Percentiles rank a stretch among this genome's conserved stretches.
These are phyloP conservation scores for Callipepla squamata DNA, from an alignment of 2,113 vertebrate species.

Conservation along the genomic window DNA sequence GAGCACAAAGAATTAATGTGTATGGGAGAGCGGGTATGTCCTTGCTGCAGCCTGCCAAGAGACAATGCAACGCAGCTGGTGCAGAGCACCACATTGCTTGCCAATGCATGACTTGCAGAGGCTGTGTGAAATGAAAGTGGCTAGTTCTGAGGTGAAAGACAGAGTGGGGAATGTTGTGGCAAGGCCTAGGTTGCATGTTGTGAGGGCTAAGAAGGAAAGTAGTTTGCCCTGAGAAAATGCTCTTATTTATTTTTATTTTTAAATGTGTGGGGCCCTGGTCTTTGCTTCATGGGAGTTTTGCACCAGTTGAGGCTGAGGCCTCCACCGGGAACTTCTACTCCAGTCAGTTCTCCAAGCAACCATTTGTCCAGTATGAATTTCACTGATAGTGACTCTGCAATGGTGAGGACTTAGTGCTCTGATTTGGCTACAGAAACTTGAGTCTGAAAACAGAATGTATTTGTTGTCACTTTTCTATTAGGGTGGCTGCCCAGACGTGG, in stretches of 20 bases:
- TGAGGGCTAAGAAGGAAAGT: not conserved
- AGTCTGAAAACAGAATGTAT: not conserved
- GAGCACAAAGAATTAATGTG: not conserved
- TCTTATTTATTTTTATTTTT: not conserved
- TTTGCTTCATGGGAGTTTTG: not conserved
- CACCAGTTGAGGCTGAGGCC: not conserved
- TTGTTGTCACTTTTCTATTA: not conserved
- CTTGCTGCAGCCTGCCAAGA: not conserved
- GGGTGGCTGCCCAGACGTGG: too few species aligned
- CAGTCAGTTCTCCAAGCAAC: not conserved
- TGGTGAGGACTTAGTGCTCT: not conserved
- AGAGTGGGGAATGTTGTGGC: not conserved
- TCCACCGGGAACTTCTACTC: not conserved
- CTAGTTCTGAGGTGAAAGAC: not conserved
- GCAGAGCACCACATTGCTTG: fast-evolving
- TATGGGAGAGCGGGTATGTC: fast-evolving
- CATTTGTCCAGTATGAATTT: not conserved
- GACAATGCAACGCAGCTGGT: not conserved
- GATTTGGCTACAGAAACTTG: not conserved
- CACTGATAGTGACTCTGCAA: not conserved
- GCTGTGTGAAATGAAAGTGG: fast-evolving
- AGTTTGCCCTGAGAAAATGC: not conserved
- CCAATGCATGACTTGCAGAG: fast-evolving
- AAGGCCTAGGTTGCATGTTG: fast-evolving
- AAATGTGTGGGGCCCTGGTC: too few species aligned